Base-by-base conservation (phyloP, 2,888 invertebrate species). In the Eristalis pertinax region DNA sequence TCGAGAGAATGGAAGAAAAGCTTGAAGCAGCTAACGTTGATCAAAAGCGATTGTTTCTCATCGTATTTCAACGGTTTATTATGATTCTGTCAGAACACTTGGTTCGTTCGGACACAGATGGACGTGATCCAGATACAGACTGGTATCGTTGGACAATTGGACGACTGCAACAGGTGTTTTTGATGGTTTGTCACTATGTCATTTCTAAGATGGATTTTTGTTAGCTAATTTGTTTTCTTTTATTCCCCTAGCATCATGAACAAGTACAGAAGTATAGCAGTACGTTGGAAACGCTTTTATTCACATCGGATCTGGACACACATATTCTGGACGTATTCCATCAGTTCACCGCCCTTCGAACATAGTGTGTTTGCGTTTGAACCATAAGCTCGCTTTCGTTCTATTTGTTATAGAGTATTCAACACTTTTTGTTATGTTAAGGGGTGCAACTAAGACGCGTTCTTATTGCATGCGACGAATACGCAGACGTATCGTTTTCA, bases 121-220 rank as follows among this genome's bases (percentile, higher is more conserved):
- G 97, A 15, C 95, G 96, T 88, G 98, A 98, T 93, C 97, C 97
- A 91, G 97, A 97, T 93, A 99, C 98, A 3, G 96, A 97, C 92
- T 99, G 99, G 98, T 99, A 98, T 94, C 96, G 96, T 90, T 98
- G 98, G 97, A 98, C 99, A 5, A 96, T 98, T 89, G 99, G 99
- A 76, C 94, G 99, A 87, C 94, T 99, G 87, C 97, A 98, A 89
- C 98, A 99, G 94, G 97, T 99, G 35, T 99, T 99, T 93, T 94
- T 99, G 75, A 95, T 96, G 93, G 99, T 99, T 15, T 0, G 67
- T 35, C 77, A 35, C 29, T 68, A 13, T 41, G 41, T 10, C 19
- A 41, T 26, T 41, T n/a, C 5, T 4, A 10, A n/a, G 22, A 50
- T 62, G 10, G 11, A 15, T 67, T 38, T 35, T 68, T 22, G 35